Percentiles rank a stretch among this genome's conserved stretches.
Conservation (phyloP, 2,888 invertebrate genomes). For the Galeopsomyia nigrocyanea region DNA sequence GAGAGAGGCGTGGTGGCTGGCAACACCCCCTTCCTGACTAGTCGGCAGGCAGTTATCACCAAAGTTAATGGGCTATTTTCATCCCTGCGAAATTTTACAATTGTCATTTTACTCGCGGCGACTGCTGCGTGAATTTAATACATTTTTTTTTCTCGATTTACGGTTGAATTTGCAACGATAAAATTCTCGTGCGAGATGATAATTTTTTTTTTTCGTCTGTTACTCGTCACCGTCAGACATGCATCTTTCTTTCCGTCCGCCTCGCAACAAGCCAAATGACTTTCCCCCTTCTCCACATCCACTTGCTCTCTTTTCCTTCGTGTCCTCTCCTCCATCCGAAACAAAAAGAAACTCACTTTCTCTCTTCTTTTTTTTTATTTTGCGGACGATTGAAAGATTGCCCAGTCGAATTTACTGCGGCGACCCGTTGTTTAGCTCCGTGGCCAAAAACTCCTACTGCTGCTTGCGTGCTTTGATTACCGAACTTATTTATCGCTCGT, state of each 20-base stretch:
- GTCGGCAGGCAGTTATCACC: constrained; percentile 49
- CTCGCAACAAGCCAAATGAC: constrained; percentile 40
- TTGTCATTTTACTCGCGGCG: too few relatives aligned
- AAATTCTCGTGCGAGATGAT: not conserved
- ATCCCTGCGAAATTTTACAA: constrained; percentile 16
- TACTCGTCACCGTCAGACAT: not conserved
- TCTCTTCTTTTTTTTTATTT: constrained; percentile 14
- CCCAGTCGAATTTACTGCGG: constrained; percentile 1
- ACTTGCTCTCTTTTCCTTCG: constrained; percentile 17
- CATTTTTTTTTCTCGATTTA: not conserved
- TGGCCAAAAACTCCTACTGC: not conserved
- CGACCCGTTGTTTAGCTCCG: not conserved
- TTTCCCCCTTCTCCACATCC: not conserved
- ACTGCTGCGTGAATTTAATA: too few relatives aligned
- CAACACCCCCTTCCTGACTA: constrained; percentile 65
- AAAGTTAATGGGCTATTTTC: constrained; percentile 31
- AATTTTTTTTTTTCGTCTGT: not conserved
- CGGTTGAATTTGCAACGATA: not conserved
- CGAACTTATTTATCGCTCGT: constrained; percentile 8
- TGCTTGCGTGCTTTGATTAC: constrained; percentile 14
- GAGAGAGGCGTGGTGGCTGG: constrained; percentile 67
- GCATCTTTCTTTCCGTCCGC: constrained; percentile 29
- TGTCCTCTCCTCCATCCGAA: constrained; percentile 1
- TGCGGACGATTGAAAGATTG: constrained; percentile 27
- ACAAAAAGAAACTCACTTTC: not conserved